Percentiles rank a stretch among this genome's conserved stretches.
Conservation (phyloP, 1,140 invertebrate species). For the Heliconius melpomene region DNA sequence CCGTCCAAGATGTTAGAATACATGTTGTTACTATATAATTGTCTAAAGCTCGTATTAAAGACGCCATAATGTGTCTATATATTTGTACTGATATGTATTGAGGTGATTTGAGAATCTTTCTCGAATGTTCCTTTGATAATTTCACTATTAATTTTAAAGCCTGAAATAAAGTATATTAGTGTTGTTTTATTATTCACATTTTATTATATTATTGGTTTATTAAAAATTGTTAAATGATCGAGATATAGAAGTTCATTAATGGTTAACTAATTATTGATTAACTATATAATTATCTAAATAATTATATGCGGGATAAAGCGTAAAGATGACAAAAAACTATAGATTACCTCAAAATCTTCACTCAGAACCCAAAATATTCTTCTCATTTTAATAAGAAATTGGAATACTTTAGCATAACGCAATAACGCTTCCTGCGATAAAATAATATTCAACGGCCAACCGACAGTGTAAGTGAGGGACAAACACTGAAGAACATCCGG, state of each 20-base stretch:
- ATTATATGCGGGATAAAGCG: no score
- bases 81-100: constrained; percentile 85
- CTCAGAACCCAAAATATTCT: constrained; percentile 87
- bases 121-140: constrained; percentile 70
- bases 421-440: constrained; percentile 85
- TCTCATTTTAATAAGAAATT: constrained; percentile 87
- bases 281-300: no score
- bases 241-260: no score
- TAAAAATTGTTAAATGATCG: no score
- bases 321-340: not conserved
- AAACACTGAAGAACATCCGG: constrained; percentile 85
- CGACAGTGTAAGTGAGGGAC: constrained; percentile 85
- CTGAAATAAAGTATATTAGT: constrained; percentile 51
- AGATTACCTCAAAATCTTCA: constrained; percentile 83
- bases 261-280: no score
- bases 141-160: constrained; percentile 82
- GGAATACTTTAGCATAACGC: constrained; percentile 88
- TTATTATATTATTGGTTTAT: not conserved
- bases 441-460: constrained; percentile 90
- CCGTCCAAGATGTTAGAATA: constrained; percentile 85
- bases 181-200: not conserved
- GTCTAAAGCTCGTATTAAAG: constrained; percentile 86
- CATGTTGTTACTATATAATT: constrained; percentile 88
- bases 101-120: constrained; percentile 78
- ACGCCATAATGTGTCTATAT: constrained; percentile 87